These are phyloP conservation scores for Orius laevigatus DNA, from an alignment of 1,140 invertebrate species.

Conservation along the genomic window DNA sequence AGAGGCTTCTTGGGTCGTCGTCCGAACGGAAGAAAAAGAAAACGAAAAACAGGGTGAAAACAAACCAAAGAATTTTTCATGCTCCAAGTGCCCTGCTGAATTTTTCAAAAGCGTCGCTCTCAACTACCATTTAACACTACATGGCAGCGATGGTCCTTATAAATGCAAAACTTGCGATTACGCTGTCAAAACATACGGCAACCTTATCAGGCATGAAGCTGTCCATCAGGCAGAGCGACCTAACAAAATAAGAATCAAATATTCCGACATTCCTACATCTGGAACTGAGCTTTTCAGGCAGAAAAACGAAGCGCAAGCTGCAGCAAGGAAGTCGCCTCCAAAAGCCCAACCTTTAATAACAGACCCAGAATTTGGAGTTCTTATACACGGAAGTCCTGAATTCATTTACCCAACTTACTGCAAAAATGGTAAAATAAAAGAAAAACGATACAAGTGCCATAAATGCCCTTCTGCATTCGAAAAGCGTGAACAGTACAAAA, in stretches of 20 bases:
- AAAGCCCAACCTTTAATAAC: conserved; percentile 28
- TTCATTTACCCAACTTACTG: conserved; percentile 58
- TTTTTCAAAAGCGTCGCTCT: conserved; percentile 51
- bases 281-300: conserved; percentile 43
- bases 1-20: conserved; percentile 28
- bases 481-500: conserved; percentile 67
- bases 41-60: conserved; percentile 3
- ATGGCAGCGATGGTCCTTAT: conserved; percentile 46
- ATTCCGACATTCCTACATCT: conserved; percentile 33
- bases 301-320: conserved; percentile 32
- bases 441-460: conserved; percentile 64
- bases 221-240: conserved; percentile 30
- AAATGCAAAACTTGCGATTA: conserved; percentile 74
- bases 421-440: conserved; percentile 54
- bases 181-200: conserved; percentile 56
- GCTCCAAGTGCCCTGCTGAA: conserved; percentile 48
- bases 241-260: conserved; percentile 21
- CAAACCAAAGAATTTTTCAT: conserved; percentile 29
- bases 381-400: conserved; percentile 54
- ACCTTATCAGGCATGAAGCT: conserved; percentile 55
- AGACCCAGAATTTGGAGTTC: conserved; percentile 45
- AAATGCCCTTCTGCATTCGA: conserved; percentile 81
- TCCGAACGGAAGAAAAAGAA: conserved; percentile 9
- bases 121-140: conserved; percentile 53
- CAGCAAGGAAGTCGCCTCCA: background rate